Base-by-base conservation (phyloP, 92 coral and sea anemone species). In the Parazoanthus darwini region DNA sequence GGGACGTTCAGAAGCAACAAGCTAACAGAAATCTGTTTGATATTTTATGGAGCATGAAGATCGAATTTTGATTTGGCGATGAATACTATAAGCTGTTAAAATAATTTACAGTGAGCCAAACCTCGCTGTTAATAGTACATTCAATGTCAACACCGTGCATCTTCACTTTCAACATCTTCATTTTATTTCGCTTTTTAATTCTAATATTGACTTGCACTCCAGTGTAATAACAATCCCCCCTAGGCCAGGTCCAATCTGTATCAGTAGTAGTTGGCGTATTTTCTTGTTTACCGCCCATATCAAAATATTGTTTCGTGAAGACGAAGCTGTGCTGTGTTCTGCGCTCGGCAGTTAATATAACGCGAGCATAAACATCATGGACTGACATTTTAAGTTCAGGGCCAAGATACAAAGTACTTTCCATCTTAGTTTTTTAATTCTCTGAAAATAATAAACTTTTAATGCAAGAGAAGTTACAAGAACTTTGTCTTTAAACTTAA, bases 171-270 rank as follows among this genome's bases (percentile, higher is more conserved):
- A 79, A 26, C n/a, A 18, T 51, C 68, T 84, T 70, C 77, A 33
- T 72, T 43, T 68, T 25, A 39, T 68, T 67, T 82, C 29, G 56
- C 33, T 82, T 82, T 82, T 67, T 67, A 66, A 82, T 72, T 84
- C 44, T 15, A 84, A 84, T 71, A 71, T 84, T 84, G 79, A 76
- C 39, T 39, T 44, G 42, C 66, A 46, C 39, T 68, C 66, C 25
- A 74, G 23, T 74, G 39, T 78, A 50, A 78, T 15, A 76, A 39
- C 63, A 48, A 44, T 25, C 59, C 82, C 63, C 20, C 0, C 33
- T 29, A 7, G 66, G 65, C 67, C 39, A 79, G 50, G 18, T 23
- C 20, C 16, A 79, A 8, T 16, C 54, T 76, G 51, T 54, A 33
- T 2, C 46, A 37, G 25, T 11, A 37, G 25, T 11, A 39, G 80